Evolutionary conservation across 1,140 invertebrate genomes (phyloP).

Genomic region (Gryon sp.): DNA sequence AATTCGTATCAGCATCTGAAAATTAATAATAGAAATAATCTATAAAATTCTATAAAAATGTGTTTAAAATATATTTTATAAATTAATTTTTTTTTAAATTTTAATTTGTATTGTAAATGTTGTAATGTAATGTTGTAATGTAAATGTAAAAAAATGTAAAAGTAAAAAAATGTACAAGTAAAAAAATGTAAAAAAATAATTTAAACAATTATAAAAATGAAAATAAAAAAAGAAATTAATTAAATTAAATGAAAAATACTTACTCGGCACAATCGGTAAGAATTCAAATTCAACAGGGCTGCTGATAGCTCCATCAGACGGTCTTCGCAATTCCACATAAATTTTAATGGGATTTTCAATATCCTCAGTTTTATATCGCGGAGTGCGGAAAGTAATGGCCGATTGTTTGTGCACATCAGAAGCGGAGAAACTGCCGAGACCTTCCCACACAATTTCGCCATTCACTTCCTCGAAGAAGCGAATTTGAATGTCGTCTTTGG

Average conservation of each 20-base stretch:
- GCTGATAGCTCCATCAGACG: conserved; percentile 9
- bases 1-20: background rate
- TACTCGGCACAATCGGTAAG: background rate
- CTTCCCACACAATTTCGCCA: conserved; percentile 90
- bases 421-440: conserved; percentile 90
- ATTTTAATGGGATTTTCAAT: background rate
- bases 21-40: background rate
- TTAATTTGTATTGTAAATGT: no score
- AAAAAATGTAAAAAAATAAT: background rate
- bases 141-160: no score
- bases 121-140: no score
- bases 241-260: background rate
- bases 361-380: background rate
- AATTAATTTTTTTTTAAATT: background rate
- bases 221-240: no score
- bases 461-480: conserved; percentile 92
- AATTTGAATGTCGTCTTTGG: conserved; percentile 94
- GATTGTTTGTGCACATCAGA: conserved; percentile 94
- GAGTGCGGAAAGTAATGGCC: conserved; percentile 2
- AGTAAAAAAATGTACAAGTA: no score
- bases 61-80: background rate
- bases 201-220: no score
- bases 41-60: no score
- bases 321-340: conserved; percentile 3
- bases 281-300: background rate